Evolutionary conservation across 1,140 invertebrate species (phyloP).

Genomic region (Acromyrmex heyeri): DNA sequence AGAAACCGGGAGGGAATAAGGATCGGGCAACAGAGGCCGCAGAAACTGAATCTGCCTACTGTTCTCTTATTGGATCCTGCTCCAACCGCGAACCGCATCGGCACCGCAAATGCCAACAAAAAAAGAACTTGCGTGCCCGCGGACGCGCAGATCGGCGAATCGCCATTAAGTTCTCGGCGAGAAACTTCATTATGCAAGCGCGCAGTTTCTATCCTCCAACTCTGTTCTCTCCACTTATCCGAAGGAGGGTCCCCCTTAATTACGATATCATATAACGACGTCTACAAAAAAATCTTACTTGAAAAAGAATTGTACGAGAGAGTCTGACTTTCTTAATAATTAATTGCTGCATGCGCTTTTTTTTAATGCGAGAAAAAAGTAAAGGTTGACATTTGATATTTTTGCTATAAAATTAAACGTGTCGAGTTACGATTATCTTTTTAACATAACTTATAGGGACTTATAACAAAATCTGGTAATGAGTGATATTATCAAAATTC

Average conservation of each 20-base stretch:
- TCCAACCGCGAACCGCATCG: slow-evolving; percentile 70
- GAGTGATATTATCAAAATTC: too few species aligned
- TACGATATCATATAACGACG: neutral
- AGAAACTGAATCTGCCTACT: slow-evolving; percentile 72
- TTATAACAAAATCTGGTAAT: too few species aligned
- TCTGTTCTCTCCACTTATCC: slow-evolving; percentile 14
- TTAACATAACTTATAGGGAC: neutral
- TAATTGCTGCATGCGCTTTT: neutral
- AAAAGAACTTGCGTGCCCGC: slow-evolving; percentile 40
- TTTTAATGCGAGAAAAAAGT: neutral
- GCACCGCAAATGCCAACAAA: slow-evolving; percentile 53
- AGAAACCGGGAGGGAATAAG: slow-evolving; percentile 27
- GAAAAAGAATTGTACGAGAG: neutral
- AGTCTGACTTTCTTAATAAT: neutral
- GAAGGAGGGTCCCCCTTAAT: neutral
- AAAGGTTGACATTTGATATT: neutral
- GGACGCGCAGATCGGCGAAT: neutral
- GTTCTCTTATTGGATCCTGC: slow-evolving; percentile 55
- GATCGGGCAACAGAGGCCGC: slow-evolving; percentile 3
- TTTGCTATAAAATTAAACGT: neutral
- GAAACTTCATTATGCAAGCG: slow-evolving; percentile 71
- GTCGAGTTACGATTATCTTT: neutral
- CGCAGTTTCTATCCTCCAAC: slow-evolving; percentile 8
- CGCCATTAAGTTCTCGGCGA: slow-evolving; percentile 57
- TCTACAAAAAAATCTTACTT: neutral